A percentile compares a stretch with the other conserved stretches of the same genome.
These are phyloP conservation scores for Pipra filicauda DNA, from an alignment of 2,113 vertebrate species.

Conservation along the genomic window DNA sequence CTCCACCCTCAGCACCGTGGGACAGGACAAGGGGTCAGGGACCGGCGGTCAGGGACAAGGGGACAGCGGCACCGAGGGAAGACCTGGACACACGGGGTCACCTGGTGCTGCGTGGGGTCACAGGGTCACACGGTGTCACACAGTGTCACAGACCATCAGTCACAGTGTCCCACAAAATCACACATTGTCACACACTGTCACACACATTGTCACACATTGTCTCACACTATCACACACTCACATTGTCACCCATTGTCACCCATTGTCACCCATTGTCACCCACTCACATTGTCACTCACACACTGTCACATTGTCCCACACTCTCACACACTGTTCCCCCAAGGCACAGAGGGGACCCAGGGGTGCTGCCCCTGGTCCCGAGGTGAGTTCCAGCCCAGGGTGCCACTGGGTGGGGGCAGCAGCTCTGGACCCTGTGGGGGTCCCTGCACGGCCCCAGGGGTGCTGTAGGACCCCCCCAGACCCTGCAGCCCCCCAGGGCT, in stretches of 20 bases:
- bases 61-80: background rate
- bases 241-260: too few species aligned
- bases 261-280: too few species aligned
- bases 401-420: background rate
- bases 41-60: background rate
- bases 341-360: background rate
- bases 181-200: fast-evolving
- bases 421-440: background rate
- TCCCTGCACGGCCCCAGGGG: background rate
- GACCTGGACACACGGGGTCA: background rate
- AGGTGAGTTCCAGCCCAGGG: too few species aligned
- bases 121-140: background rate
- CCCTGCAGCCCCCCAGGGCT: background rate
- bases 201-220: too few species aligned
- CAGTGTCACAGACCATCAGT: background rate
- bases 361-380: background rate
- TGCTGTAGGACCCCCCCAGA: background rate
- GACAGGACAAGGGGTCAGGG: background rate
- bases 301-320: background rate
- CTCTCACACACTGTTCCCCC: background rate
- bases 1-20: background rate
- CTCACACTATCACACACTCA: background rate
- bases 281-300: background rate
- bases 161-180: background rate
- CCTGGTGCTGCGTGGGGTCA: background rate